These are phyloP conservation scores for Anguilla megastoma DNA, from an alignment of 2,797 vertebrate genomes.

Conservation along the genomic window DNA sequence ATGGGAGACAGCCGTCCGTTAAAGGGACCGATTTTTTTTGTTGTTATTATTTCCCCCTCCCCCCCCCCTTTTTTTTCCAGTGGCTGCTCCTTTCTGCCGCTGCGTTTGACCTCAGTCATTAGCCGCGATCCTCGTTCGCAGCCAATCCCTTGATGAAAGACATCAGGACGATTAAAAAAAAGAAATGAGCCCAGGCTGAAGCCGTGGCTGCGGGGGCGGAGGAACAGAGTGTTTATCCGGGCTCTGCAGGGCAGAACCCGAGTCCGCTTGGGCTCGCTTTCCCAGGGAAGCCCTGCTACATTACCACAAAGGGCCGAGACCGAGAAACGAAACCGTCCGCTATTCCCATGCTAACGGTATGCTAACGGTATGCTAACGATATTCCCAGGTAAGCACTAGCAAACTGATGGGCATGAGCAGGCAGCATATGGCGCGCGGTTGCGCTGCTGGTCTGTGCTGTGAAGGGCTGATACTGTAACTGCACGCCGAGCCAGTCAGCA, in stretches of 20 bases:
- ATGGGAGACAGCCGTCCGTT: constrained; percentile 12
- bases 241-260: not conserved
- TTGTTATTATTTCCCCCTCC: not conserved
- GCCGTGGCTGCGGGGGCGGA: not conserved
- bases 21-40: not conserved
- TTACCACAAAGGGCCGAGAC: not conserved
- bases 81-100: constrained; percentile 4
- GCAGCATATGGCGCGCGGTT: not conserved
- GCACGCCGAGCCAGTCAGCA: not conserved
- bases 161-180: not conserved
- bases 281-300: not conserved
- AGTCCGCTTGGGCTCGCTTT: not conserved
- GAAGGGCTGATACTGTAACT: not conserved
- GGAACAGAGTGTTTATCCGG: not conserved
- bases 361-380: not conserved
- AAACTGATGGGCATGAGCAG: not conserved
- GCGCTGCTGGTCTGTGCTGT: not conserved
- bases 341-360: not conserved
- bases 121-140: not conserved
- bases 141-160: constrained; percentile 21
- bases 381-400: not conserved
- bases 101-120: constrained; percentile 28
- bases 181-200: constrained; percentile 1
- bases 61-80: not conserved
- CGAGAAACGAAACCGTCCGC: not conserved